Evolutionary conservation across 2,888 invertebrate species (phyloP).

Genomic region (Acrobasis suavella): DNA sequence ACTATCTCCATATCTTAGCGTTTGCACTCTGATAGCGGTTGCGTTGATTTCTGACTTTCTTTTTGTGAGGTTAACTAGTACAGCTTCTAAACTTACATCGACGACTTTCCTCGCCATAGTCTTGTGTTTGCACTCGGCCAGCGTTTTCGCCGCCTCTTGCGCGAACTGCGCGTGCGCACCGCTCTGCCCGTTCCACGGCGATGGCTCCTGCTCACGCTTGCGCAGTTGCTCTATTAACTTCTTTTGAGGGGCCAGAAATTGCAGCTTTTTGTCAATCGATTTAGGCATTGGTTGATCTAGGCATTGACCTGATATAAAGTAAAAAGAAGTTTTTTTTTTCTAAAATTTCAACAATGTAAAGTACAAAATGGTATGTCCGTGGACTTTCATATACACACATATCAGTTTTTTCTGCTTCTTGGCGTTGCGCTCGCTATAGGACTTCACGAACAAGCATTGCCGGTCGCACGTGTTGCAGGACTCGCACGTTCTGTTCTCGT

Average conservation of each 20-base stretch:
- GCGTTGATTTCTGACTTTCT: too few species aligned
- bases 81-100: conserved; percentile 43
- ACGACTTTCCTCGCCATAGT: conserved; percentile 51
- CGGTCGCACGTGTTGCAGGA: conserved; percentile 33
- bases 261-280: not conserved
- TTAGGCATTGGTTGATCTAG: not conserved
- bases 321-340: too few species aligned
- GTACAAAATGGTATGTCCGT: too few species aligned
- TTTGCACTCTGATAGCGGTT: too few species aligned
- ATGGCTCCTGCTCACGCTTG: conserved; percentile 38
- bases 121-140: conserved; percentile 51
- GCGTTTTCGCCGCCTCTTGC: conserved; percentile 39
- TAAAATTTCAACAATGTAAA: too few species aligned
- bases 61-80: too few species aligned
- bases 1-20: too few species aligned
- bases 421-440: conserved; percentile 6
- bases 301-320: too few species aligned
- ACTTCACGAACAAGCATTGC: conserved; percentile 32
- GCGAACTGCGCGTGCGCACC: conserved; percentile 50
- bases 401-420: not conserved
- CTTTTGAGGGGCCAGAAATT: conserved; percentile 34
- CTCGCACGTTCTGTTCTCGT: conserved; percentile 23
- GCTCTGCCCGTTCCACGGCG: conserved; percentile 43
- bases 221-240: conserved; percentile 40
- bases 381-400: conserved; percentile 7